Conservation (phyloP, 2,113 vertebrate species). For the Shinisaurus crocodilurus region DNA sequence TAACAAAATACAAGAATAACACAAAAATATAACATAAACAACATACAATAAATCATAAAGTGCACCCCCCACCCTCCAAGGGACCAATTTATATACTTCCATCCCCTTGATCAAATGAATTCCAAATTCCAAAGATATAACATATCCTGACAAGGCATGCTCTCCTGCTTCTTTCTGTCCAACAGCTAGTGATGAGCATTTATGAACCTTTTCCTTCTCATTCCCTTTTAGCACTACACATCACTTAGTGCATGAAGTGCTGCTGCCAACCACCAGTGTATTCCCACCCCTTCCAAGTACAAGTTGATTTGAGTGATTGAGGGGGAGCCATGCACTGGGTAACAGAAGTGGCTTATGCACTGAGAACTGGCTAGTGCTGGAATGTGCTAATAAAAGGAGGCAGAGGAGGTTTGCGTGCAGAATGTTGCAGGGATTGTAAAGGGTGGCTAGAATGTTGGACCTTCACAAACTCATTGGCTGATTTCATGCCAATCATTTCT, state of each 20-base stretch:
- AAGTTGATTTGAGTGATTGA: neutral
- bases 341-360: neutral
- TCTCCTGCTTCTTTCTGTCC: neutral
- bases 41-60: too few relatives aligned
- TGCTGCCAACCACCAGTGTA: neutral
- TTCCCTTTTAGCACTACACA: neutral
- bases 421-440: neutral
- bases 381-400: neutral
- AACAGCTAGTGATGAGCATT: neutral
- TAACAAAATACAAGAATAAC: too few relatives aligned
- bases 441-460: neutral
- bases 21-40: too few relatives aligned
- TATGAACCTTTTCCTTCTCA: neutral
- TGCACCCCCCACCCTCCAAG: too few relatives aligned
- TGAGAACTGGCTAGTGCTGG: neutral
- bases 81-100: too few relatives aligned
- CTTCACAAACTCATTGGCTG: neutral
- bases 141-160: too few relatives aligned
- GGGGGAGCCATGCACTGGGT: neutral
- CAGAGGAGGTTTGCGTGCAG: neutral
- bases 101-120: too few relatives aligned
- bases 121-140: too few relatives aligned
- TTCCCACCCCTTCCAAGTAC: neutral
- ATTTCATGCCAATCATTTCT: neutral
- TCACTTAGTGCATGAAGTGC: neutral